phyloP scores from a whole-genome alignment of 2,888 invertebrate genomes.

The Hemithea aestivaria region DNA sequence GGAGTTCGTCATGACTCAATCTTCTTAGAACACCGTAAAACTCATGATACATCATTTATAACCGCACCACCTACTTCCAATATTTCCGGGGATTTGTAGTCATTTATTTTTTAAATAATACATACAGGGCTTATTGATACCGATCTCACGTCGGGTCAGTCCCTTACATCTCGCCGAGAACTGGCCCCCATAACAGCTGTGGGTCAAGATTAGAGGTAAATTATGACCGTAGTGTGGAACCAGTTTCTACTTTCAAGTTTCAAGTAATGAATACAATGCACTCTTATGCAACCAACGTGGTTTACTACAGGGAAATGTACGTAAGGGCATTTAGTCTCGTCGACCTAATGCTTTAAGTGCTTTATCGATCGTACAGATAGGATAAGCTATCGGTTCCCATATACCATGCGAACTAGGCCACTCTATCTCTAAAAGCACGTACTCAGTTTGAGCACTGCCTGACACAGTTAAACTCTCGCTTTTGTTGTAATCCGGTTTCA shows the following conservation, averaged over 20 bases:
- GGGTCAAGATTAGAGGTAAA: constrained; percentile 73
- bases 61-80: constrained; percentile 39
- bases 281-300: constrained; percentile 29
- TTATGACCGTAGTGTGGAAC: constrained; percentile 52
- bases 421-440: constrained; percentile 49
- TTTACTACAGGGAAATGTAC: constrained; percentile 23
- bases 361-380: constrained; percentile 57
- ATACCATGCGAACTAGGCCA: constrained; percentile 58
- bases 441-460: constrained; percentile 38
- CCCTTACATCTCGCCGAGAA: constrained; percentile 42
- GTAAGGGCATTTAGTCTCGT: constrained; percentile 22
- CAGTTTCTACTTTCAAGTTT: constrained; percentile 53
- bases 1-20: constrained; percentile 4
- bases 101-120: constrained; percentile 32
- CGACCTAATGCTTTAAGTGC: constrained; percentile 42
- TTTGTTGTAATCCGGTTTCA: constrained; percentile 36
- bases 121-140: constrained; percentile 36
- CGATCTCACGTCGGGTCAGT: constrained; percentile 38
- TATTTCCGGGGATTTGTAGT: constrained; percentile 35
- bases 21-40: neutral
- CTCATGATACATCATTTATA: constrained; percentile 22
- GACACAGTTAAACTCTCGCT: constrained; percentile 48
- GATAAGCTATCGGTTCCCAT: constrained; percentile 60
- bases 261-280: no score
- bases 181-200: constrained; percentile 59